A percentile compares a stretch with the other conserved stretches of the same genome.
Evolutionary conservation across 1,140 invertebrate species (phyloP).

Genomic region (Orius insidiosus): DNA sequence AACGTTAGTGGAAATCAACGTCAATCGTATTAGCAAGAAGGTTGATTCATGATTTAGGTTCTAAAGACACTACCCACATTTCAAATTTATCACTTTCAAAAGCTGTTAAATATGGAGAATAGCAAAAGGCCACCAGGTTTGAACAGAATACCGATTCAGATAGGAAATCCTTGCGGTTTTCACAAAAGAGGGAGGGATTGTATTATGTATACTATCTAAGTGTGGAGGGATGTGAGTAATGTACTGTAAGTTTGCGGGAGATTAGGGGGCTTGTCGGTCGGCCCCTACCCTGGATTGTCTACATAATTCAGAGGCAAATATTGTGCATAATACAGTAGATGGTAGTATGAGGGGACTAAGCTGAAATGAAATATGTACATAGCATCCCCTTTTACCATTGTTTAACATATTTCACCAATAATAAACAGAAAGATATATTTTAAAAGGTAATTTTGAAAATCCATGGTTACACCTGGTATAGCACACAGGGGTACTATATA

Average conservation of each 20-base stretch:
- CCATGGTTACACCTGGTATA: too few species aligned
- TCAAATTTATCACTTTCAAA: too few species aligned
- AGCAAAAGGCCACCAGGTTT: not conserved
- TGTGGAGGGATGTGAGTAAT: constrained; percentile 11
- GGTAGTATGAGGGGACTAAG: constrained; percentile 1
- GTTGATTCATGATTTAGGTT: not conserved
- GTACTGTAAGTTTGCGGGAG: constrained; percentile 9
- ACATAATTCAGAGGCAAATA: constrained; percentile 15
- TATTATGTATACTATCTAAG: constrained; percentile 3
- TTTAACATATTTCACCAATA: too few species aligned
- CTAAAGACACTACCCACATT: not conserved
- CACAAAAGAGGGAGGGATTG: not conserved
- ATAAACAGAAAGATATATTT: too few species aligned
- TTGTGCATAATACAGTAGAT: constrained; percentile 13
- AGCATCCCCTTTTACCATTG: not conserved
- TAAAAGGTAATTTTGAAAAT: too few species aligned
- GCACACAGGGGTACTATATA: too few species aligned
- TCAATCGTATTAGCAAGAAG: not conserved
- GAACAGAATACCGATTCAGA: not conserved
- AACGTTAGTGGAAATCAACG: too few species aligned
- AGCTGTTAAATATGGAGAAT: not conserved
- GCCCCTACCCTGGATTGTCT: constrained; percentile 9
- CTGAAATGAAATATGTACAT: constrained; percentile 10
- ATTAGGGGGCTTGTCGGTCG: constrained; percentile 3
- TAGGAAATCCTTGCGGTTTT: constrained; percentile 6